Percentiles rank a stretch among this genome's conserved stretches.
Evolutionary conservation across 2,797 vertebrate species (phyloP).

Genomic region (Rousettus madagascariensis): DNA sequence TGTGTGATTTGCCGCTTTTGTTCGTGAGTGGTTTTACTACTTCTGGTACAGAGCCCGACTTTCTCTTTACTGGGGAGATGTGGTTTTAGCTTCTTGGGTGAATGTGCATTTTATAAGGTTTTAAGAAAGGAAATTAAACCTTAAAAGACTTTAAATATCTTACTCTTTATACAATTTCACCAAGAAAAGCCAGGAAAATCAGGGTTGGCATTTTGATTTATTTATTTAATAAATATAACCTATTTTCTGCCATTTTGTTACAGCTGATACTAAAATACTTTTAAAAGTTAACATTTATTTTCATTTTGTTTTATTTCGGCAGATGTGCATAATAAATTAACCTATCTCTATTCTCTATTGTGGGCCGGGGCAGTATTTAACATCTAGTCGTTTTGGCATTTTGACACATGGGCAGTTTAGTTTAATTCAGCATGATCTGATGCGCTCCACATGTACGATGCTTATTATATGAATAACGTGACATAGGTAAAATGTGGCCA

Average conservation of each 20-base stretch:
- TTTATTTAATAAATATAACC: constrained; percentile 71
- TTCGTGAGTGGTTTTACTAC: constrained; percentile 49
- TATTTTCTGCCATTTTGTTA: constrained; percentile 77
- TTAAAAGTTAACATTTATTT: constrained; percentile 74
- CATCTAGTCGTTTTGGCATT: constrained; percentile 54
- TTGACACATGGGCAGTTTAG: not conserved
- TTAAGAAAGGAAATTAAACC: constrained; percentile 75
- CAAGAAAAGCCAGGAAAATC: constrained; percentile 76
- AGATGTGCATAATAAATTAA: constrained; percentile 69
- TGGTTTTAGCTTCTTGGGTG: constrained; percentile 73
- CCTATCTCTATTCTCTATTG: constrained; percentile 57
- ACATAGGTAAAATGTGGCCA: not conserved
- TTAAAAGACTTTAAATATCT: constrained; percentile 74
- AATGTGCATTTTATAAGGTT: constrained; percentile 72
- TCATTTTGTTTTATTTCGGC: constrained; percentile 73
- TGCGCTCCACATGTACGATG: not conserved
- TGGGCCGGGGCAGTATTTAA: constrained; percentile 58
- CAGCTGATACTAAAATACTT: constrained; percentile 61
- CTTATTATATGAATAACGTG: not conserved
- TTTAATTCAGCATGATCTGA: constrained; percentile 46
- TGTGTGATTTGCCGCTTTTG: constrained; percentile 59
- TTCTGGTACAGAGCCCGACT: constrained; percentile 30
- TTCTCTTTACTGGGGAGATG: constrained; percentile 63
- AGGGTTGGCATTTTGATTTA: constrained; percentile 59
- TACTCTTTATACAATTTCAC: constrained; percentile 70